Evolutionary conservation across 2,888 invertebrate genomes (phyloP), one percentile per base, ranked within the genome.

Genomic region (Quadroppia sp.): DNA sequence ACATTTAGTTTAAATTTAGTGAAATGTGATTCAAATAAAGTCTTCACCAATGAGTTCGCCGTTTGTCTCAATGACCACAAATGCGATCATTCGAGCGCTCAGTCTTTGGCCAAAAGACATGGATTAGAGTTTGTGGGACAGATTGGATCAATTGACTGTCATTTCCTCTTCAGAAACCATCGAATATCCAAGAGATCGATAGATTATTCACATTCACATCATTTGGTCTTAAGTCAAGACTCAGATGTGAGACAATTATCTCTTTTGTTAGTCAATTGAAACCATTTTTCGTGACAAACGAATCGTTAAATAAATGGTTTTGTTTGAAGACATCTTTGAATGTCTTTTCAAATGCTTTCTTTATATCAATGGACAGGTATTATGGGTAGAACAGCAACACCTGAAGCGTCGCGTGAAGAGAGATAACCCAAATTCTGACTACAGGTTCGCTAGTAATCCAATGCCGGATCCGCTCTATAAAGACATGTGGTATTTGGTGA

Each of bases 341-440:
- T n/a, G n/a, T n/a, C n/a, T n/a, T n/a, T n/a, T n/a, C n/a, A n/a
- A n/a, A n/a, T n/a, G n/a, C n/a, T n/a, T n/a, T n/a, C n/a, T n/a
- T n/a, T n/a, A n/a, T n/a, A n/a, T n/a, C 67, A 74, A 48, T 71
- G 78, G 79, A 48, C 77, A 83, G 83, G 82, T 84, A 13, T 74
- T 78, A 25, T 98, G 97, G 97, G 90, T 92, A 80, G 92, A 96
- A 82, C 98, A 98, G 82, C 98, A 98, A 83, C 88, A 90, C 78
- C 92, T 92, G 81, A 90, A 89, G 84, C 87, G 87, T 75, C 87
- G 98, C 77, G 88, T 88, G 78, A 98, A 98, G 85, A 87, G 98
- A 64, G 96, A 94, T 77, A 78, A 82, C 81, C 74, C 78, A 81
- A 73, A 82, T 82, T 75, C 82, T 81, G 77, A 75, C 32, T 72